Evolutionary conservation across 2,888 invertebrate genomes (phyloP).

Genomic region (Mythimna albipuncta): DNA sequence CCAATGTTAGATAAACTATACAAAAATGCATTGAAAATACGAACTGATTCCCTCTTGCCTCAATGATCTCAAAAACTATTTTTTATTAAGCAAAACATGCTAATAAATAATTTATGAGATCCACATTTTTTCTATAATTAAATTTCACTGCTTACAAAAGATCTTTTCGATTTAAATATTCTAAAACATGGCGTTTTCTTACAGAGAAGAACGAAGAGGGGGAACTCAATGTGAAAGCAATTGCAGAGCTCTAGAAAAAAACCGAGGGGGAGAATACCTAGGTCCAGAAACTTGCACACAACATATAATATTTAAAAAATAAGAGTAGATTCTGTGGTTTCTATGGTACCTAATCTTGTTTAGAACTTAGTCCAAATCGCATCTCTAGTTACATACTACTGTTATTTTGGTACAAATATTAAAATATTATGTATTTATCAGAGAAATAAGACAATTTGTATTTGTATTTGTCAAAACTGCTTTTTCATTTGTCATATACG

Average conservation of each 20-base stretch:
- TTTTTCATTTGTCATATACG: no score
- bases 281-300: no score
- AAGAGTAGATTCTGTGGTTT: no score
- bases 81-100: constrained; percentile 63
- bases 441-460: no score
- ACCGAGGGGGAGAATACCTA: no score
- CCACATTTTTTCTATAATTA: constrained; percentile 40
- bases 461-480: no score
- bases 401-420: no score
- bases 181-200: neutral
- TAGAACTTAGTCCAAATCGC: no score
- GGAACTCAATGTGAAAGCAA: neutral
- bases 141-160: neutral
- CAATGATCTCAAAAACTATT: constrained; percentile 58
- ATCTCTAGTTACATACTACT: no score
- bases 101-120: constrained; percentile 74
- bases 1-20: neutral
- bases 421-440: no score
- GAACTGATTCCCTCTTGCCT: constrained; percentile 21
- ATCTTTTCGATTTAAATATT: neutral
- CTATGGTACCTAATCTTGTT: no score
- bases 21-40: neutral
- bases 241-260: neutral
- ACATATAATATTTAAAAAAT: no score
- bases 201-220: neutral